Percentiles rank a stretch among this genome's conserved stretches.
phyloP scores from a whole-genome alignment of 1,140 invertebrate genomes.

The Scaptomyza hsui region DNA sequence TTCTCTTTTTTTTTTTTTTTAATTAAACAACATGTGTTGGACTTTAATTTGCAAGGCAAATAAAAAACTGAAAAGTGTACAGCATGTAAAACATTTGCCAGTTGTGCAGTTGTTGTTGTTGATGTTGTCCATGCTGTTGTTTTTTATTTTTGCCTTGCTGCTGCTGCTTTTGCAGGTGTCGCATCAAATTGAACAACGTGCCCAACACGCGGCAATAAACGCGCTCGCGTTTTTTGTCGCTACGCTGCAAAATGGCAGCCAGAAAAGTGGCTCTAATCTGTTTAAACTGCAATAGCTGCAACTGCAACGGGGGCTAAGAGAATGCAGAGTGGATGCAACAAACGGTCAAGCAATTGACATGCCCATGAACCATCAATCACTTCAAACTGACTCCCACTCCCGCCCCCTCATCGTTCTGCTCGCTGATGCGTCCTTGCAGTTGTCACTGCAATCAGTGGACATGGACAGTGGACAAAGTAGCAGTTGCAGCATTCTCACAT shows the following conservation, averaged over 20 bases:
- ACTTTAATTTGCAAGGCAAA: slow-evolving; percentile 78
- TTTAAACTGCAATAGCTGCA: slow-evolving; percentile 69
- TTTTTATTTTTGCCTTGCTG: slow-evolving; percentile 15
- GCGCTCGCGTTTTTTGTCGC: slow-evolving; percentile 35
- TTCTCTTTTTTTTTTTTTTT: slow-evolving; percentile 59
- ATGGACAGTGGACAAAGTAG: slow-evolving; percentile 32
- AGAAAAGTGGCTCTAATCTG: slow-evolving; percentile 80
- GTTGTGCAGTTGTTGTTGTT: slow-evolving; percentile 23
- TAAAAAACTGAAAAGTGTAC: slow-evolving; percentile 51
- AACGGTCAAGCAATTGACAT: slow-evolving; percentile 72
- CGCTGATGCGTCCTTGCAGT: slow-evolving; percentile 48
- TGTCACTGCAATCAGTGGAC: slow-evolving; percentile 53
- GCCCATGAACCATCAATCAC: slow-evolving; percentile 78
- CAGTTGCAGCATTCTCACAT: neutral
- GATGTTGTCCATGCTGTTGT: slow-evolving; percentile 7
- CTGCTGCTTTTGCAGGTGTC: slow-evolving; percentile 61
- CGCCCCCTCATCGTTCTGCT: neutral
- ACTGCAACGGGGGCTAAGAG: slow-evolving; percentile 19
- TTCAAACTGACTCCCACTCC: slow-evolving; percentile 35
- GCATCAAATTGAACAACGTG: slow-evolving; percentile 72
- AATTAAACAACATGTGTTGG: slow-evolving; percentile 80
- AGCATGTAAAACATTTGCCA: slow-evolving; percentile 69
- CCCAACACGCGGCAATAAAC: slow-evolving; percentile 73
- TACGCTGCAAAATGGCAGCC: slow-evolving; percentile 31
- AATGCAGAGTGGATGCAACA: slow-evolving; percentile 33